Percentiles rank a stretch among this genome's conserved stretches.
Evolutionary conservation across 2,113 vertebrate species (phyloP).

Genomic region (Aplodontia rufa): DNA sequence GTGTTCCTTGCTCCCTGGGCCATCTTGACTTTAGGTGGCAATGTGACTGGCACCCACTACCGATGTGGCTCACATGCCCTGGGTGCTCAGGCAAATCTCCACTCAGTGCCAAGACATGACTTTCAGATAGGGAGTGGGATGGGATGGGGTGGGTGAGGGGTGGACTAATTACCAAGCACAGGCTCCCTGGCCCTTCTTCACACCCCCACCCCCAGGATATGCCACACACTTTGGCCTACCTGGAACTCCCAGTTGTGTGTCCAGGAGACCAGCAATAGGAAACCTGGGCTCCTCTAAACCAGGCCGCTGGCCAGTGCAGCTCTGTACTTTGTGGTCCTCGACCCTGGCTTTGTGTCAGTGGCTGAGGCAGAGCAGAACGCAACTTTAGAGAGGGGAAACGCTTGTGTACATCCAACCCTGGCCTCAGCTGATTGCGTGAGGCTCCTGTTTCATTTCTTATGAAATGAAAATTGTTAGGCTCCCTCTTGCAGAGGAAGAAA

Average conservation of each 20-base stretch:
- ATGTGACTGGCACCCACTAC: rapidly evolving
- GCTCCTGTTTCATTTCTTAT: background rate
- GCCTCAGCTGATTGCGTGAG: rapidly evolving
- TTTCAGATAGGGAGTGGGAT: background rate
- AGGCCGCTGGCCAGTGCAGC: background rate
- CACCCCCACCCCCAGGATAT: background rate
- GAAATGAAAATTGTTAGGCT: background rate
- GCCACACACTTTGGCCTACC: background rate
- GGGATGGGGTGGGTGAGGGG: background rate
- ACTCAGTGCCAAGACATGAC: background rate
- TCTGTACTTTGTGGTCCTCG: background rate
- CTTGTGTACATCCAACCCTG: background rate
- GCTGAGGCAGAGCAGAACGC: background rate
- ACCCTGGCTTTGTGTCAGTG: background rate
- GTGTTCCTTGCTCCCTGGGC: background rate
- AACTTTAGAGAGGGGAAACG: background rate
- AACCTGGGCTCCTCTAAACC: background rate
- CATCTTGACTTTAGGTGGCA: background rate
- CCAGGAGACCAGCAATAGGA: background rate
- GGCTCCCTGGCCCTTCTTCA: background rate
- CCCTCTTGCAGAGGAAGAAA: background rate
- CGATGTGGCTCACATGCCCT: rapidly evolving
- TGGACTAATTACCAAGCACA: background rate
- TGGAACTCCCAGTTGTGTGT: background rate
- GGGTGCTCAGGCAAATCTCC: background rate